These are phyloP conservation scores for Andrena flavipes DNA, from an alignment of 2,888 invertebrate species.

Conservation along the genomic window DNA sequence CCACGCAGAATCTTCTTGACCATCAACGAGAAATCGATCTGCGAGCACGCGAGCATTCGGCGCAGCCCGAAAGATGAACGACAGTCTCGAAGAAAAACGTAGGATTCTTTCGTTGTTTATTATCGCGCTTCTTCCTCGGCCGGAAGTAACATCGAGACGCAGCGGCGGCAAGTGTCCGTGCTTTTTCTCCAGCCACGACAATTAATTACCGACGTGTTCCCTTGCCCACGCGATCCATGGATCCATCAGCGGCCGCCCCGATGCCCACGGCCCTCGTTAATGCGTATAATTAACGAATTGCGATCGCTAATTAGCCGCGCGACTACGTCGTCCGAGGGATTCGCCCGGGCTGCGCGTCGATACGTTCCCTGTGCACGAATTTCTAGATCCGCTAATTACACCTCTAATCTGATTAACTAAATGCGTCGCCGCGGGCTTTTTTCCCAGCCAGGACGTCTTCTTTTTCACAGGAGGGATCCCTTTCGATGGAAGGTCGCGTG, in stretches of 20 bases:
- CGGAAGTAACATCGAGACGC: slow-evolving; percentile 25
- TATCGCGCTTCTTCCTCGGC: slow-evolving; percentile 7
- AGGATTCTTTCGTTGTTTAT: slow-evolving; percentile 30
- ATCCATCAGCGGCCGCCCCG: slow-evolving; percentile 62
- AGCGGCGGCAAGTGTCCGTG: slow-evolving; percentile 23
- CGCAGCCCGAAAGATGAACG: slow-evolving; percentile 6
- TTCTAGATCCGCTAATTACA: slow-evolving; percentile 65
- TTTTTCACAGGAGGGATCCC: slow-evolving; percentile 8
- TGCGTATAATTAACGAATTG: slow-evolving; percentile 66
- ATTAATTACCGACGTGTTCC: slow-evolving; percentile 63
- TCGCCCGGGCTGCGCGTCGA: slow-evolving; percentile 17
- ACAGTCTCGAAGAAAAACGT: background rate
- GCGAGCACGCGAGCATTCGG: background rate
- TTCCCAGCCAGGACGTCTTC: slow-evolving; percentile 6
- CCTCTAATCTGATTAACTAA: slow-evolving; percentile 68
- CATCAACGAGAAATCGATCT: background rate
- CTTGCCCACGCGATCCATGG: slow-evolving; percentile 66
- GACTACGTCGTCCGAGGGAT: slow-evolving; percentile 16
- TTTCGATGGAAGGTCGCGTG: slow-evolving; percentile 40
- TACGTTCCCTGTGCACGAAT: slow-evolving; percentile 18
- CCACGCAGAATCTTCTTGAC: background rate
- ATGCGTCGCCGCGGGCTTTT: slow-evolving; percentile 27
- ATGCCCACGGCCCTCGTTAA: slow-evolving; percentile 59
- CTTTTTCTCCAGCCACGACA: slow-evolving; percentile 49
- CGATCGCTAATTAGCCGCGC: slow-evolving; percentile 60